These are phyloP conservation scores for Salvelinus fontinalis DNA, from an alignment of 2,113 vertebrate species.

Conservation along the genomic window DNA sequence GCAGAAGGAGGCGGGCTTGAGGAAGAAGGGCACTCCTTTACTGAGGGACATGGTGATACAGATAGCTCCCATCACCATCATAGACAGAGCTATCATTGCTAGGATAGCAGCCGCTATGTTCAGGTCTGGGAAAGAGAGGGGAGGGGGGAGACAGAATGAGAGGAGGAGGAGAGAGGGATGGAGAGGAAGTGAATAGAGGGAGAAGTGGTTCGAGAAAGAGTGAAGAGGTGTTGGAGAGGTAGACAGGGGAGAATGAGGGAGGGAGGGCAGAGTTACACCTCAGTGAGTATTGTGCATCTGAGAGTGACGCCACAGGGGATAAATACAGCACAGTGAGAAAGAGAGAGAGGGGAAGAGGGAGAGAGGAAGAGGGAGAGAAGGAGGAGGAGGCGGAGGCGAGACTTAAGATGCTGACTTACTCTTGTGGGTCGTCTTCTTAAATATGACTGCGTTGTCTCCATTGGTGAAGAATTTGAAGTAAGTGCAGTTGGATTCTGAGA, in stretches of 20 bases:
- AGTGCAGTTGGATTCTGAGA: slow-evolving; percentile 86
- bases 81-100: slow-evolving; percentile 78
- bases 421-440: slow-evolving; percentile 85
- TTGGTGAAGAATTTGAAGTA: slow-evolving; percentile 92
- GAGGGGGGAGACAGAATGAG: neutral
- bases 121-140: slow-evolving; percentile 66
- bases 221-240: neutral
- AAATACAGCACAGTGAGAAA: slow-evolving; percentile 21
- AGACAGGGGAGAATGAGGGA: neutral
- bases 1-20: slow-evolving; percentile 85
- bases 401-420: slow-evolving; percentile 69
- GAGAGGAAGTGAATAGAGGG: slow-evolving; percentile 12
- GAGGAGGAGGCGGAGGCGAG: slow-evolving; percentile 4
- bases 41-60: slow-evolving; percentile 86
- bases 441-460: slow-evolving; percentile 83
- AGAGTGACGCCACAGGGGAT: slow-evolving; percentile 33
- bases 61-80: slow-evolving; percentile 84
- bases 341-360: neutral
- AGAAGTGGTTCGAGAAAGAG: neutral
- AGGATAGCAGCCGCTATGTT: slow-evolving; percentile 79
- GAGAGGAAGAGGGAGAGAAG: neutral
- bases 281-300: too few relatives aligned
- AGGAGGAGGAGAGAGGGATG: neutral
- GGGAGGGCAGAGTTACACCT: neutral
- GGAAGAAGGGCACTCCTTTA: slow-evolving; percentile 84